phyloP scores from a whole-genome alignment of 92 coral and sea anemone species.

The Isaurus tuberculatus region DNA sequence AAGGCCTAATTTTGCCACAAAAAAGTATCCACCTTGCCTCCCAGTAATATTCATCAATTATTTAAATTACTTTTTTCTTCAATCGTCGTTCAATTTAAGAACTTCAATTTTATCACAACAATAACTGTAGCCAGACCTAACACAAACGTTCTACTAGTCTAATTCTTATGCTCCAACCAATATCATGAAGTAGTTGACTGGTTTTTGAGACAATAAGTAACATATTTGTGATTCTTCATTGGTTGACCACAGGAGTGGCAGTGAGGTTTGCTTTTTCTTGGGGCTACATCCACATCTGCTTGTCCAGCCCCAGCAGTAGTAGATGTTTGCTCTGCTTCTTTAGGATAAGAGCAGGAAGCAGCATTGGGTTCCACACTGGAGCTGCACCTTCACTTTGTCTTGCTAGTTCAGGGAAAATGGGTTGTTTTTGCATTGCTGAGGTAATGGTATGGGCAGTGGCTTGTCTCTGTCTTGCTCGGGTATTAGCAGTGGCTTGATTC shows the following conservation, averaged over 20 bases:
- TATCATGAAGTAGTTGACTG: constrained; percentile 8
- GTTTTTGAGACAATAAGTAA: constrained; percentile 6
- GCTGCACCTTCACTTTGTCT: constrained; percentile 4
- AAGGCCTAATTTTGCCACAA: constrained; percentile 3
- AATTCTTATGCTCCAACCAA: constrained; percentile 8
- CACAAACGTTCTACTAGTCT: constrained; percentile 4
- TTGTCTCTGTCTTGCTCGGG: constrained; percentile 12
- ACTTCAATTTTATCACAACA: constrained; percentile 6
- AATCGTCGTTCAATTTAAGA: constrained; percentile 1
- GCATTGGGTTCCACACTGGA: background rate
- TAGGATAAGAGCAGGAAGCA: constrained; percentile 5
- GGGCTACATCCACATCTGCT: constrained; percentile 7
- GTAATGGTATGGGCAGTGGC: constrained; percentile 3
- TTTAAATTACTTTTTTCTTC: too few species aligned
- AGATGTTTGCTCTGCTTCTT: constrained; percentile 12
- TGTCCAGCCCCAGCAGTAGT: constrained; percentile 6
- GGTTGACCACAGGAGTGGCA: constrained; percentile 12
- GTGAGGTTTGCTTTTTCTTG: constrained; percentile 4
- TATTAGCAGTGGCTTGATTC: constrained; percentile 9
- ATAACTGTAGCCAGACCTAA: constrained; percentile 5
- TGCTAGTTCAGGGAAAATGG: background rate
- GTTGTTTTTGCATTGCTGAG: constrained; percentile 1
- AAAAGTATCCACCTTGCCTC: constrained; percentile 4
- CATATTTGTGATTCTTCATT: background rate
- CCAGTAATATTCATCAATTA: too few species aligned